phyloP scores from a whole-genome alignment of 2,888 invertebrate species.

The Allygus modestus region DNA sequence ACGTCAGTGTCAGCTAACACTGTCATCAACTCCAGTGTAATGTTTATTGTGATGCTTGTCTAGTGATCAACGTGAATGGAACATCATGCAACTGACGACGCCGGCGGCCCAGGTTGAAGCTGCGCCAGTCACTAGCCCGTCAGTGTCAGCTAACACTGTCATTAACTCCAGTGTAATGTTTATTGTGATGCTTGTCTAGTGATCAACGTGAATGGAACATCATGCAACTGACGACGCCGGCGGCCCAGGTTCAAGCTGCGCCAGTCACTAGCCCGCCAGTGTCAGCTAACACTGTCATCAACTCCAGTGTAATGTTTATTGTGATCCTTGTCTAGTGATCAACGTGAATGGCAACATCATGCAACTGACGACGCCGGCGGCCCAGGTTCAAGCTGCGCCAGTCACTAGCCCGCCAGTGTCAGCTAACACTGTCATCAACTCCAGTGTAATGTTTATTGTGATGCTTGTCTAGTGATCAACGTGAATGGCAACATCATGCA shows the following conservation, averaged over 20 bases:
- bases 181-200: conserved; percentile 74
- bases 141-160: no score
- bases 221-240: conserved; percentile 80
- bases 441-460: not conserved
- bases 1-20: no score
- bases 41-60: no score
- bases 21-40: no score
- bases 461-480: conserved; percentile 78
- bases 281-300: no score
- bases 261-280: conserved; percentile 66
- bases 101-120: conserved; percentile 72
- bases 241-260: conserved; percentile 73
- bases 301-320: not conserved
- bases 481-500: conserved; percentile 90
- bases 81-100: conserved; percentile 79
- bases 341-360: conserved; percentile 89
- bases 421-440: no score
- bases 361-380: conserved; percentile 77
- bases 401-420: conserved; percentile 66
- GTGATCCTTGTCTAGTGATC: conserved; percentile 76
- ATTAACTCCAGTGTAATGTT: no score
- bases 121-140: conserved; percentile 65
- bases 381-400: conserved; percentile 72
- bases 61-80: no score
- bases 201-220: conserved; percentile 88